A percentile compares a stretch with the other conserved stretches of the same genome.
Conservation (phyloP, 2,888 invertebrate species). For the Perithous albicinctus region DNA sequence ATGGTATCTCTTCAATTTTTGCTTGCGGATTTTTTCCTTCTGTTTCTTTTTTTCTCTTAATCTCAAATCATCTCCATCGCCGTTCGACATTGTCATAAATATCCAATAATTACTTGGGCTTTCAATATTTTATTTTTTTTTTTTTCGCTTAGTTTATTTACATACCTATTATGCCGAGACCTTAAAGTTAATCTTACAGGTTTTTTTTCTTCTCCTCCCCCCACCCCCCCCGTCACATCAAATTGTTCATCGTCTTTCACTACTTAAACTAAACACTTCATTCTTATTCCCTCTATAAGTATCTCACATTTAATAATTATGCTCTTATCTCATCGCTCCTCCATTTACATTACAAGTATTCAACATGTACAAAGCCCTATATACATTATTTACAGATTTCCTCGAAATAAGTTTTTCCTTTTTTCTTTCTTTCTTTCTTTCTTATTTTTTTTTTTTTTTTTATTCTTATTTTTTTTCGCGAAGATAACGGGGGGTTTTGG, state of each 20-base stretch:
- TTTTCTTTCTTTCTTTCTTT: too few relatives aligned
- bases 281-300: conserved; percentile 66
- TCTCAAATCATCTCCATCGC: conserved; percentile 66
- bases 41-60: conserved; percentile 5
- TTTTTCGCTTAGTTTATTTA: conserved; percentile 80
- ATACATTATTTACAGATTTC: conserved; percentile 86
- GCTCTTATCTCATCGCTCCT: conserved; percentile 68
- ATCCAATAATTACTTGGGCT: conserved; percentile 82
- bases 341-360: conserved; percentile 85
- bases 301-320: conserved; percentile 72
- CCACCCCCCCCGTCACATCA: too few relatives aligned
- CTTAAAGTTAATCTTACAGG: conserved; percentile 77
- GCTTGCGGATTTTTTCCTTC: conserved; percentile 28
- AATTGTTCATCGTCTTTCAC: conserved; percentile 74
- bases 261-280: conserved; percentile 65
- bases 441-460: too few relatives aligned
- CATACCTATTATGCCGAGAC: conserved; percentile 79
- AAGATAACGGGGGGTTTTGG: conserved; percentile 53
- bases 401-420: conserved; percentile 71
- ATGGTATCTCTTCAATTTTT: conserved; percentile 55
- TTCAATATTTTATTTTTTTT: conserved; percentile 67
- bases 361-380: conserved; percentile 87
- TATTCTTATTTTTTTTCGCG: too few relatives aligned
- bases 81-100: conserved; percentile 78
- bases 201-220: conserved; percentile 34